phyloP scores from a whole-genome alignment of 2,888 invertebrate genomes.

The Geotrupes spiniger region DNA sequence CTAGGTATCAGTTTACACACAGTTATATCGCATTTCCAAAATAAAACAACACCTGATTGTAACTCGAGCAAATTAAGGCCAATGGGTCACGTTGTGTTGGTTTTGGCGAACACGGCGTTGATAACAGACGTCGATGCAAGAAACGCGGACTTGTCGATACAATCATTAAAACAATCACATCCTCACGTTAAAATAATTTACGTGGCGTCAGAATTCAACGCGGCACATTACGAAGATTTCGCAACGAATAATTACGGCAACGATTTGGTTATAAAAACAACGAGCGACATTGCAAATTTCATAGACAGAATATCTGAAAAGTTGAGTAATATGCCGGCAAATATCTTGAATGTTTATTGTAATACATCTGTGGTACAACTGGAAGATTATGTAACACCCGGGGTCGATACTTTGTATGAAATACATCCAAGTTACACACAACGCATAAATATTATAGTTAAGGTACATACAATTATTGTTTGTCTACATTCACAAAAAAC shows the following conservation, averaged over 20 bases:
- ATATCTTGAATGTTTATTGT: conserved; percentile 42
- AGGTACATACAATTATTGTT: conserved; percentile 34
- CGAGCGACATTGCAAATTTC: conserved; percentile 33
- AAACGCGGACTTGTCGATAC: conserved; percentile 49
- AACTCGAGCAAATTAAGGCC: conserved; percentile 43
- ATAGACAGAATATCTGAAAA: conserved; percentile 36
- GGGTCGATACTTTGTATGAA: conserved; percentile 44
- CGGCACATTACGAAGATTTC: conserved; percentile 51
- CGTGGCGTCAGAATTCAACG: conserved; percentile 47
- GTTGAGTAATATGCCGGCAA: conserved; percentile 40
- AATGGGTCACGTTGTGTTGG: conserved; percentile 53
- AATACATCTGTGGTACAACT: conserved; percentile 46
- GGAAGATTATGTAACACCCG: conserved; percentile 61
- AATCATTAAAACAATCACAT: conserved; percentile 50
- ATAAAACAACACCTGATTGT: conserved; percentile 50
- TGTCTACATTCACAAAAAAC: neutral
- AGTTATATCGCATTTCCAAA: conserved; percentile 51
- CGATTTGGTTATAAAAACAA: conserved; percentile 50
- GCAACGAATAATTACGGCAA: conserved; percentile 53
- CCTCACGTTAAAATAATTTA: conserved; percentile 59
- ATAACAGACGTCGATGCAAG: conserved; percentile 52
- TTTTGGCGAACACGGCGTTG: conserved; percentile 54
- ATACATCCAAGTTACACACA: conserved; percentile 45
- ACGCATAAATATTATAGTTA: conserved; percentile 33
- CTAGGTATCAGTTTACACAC: conserved; percentile 54